A percentile compares a stretch with the other conserved stretches of the same genome.
These are phyloP conservation scores for Timandra comae DNA, from an alignment of 2,888 invertebrate genomes.

Conservation along the genomic window DNA sequence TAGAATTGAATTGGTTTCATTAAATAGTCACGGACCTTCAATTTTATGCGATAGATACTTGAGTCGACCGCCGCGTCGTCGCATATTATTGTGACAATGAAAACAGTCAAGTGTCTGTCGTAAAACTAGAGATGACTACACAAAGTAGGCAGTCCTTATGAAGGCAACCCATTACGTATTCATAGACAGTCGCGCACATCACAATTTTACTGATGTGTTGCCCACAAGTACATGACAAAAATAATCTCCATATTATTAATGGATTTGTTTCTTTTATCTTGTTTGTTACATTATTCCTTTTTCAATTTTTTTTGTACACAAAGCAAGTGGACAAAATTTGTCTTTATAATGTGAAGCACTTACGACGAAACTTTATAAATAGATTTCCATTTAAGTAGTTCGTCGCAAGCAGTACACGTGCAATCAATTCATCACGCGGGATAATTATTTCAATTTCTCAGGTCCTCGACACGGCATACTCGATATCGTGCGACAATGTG, in stretches of 20 bases:
- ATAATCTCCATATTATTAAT: too few relatives aligned
- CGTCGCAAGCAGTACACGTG: constrained; percentile 33
- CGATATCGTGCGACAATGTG: constrained; percentile 55
- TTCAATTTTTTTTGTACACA: too few relatives aligned
- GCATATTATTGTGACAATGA: constrained; percentile 60
- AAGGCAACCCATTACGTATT: constrained; percentile 60
- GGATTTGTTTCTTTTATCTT: too few relatives aligned
- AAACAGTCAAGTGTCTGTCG: constrained; percentile 64
- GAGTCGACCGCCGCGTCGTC: constrained; percentile 34
- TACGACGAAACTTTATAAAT: too few relatives aligned
- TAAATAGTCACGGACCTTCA: constrained; percentile 33
- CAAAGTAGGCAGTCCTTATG: constrained; percentile 61
- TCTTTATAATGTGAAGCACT: too few relatives aligned
- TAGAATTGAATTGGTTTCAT: constrained; percentile 37
- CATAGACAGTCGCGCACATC: constrained; percentile 41
- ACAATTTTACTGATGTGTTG: constrained; percentile 34
- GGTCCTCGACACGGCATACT: constrained; percentile 49
- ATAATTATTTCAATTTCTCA: constrained; percentile 67
- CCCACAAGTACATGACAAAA: too few relatives aligned
- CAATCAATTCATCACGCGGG: constrained; percentile 43
- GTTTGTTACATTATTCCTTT: too few relatives aligned
- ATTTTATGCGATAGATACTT: constrained; percentile 30
- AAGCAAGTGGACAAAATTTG: too few relatives aligned
- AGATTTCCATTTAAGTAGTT: too few relatives aligned
- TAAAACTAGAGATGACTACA: constrained; percentile 59